phyloP scores from a whole-genome alignment of 2,113 vertebrate species.

The Perognathus longimembris region DNA sequence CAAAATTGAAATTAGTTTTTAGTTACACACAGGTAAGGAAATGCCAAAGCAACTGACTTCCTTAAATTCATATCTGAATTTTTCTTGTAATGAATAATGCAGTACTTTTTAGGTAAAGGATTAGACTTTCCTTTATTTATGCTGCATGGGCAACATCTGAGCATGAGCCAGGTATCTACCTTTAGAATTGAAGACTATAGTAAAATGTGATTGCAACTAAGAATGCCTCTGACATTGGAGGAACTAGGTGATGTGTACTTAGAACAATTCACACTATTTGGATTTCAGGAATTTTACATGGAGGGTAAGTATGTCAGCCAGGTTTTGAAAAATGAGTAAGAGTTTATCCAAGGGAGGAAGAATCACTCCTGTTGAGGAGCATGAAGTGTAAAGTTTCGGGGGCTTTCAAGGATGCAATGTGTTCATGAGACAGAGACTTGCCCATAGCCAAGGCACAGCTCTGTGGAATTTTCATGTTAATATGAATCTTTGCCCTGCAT shows the following conservation, averaged over 20 bases:
- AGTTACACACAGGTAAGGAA: not conserved
- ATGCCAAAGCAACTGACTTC: slow-evolving; percentile 4
- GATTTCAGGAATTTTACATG: not conserved
- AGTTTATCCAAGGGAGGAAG: not conserved
- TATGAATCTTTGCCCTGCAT: not conserved
- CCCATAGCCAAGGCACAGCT: not conserved
- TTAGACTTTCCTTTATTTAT: not conserved
- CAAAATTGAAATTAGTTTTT: not conserved
- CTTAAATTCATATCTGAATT: not conserved
- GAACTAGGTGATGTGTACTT: not conserved
- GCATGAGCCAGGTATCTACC: not conserved
- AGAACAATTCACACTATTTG: not conserved
- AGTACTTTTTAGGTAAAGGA: slow-evolving; percentile 1
- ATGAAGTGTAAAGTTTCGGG: not conserved
- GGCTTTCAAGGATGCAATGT: not conserved
- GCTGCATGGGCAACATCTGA: not conserved
- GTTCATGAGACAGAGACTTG: not conserved
- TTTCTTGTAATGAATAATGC: slow-evolving; percentile 20
- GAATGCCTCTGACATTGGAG: not conserved
- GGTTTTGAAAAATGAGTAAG: slow-evolving; percentile 6
- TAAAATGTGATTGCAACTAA: slow-evolving; percentile 10
- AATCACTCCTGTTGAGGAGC: not conserved
- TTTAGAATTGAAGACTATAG: slow-evolving; percentile 1
- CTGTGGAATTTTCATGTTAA: not conserved
- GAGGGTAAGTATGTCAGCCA: not conserved